Base-by-base conservation (phyloP, 2,888 invertebrate genomes). In the Athripsodes cinereus region DNA sequence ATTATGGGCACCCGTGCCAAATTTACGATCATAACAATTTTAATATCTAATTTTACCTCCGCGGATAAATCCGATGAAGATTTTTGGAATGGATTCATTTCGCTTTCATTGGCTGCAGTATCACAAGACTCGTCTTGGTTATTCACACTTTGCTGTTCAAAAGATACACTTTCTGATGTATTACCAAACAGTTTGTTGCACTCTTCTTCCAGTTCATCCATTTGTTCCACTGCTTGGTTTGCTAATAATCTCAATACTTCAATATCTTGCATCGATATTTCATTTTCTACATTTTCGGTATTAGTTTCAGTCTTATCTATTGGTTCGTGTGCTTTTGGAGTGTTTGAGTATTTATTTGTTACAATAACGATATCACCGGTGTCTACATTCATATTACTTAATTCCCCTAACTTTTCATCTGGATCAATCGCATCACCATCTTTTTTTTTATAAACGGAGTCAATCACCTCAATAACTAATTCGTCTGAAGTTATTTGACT, bases 31-130 rank as follows among this genome's bases (percentile, higher is more conserved):
- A 46, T 46, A 52, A 57, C 34, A 51, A 21, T 21, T 44, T 51
- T 50, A 56, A 49, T 51, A 19, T 50, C 22, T 35, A 50, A 50
- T 22, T 40, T 52, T 57, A 57, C 57, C 57, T 57, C 57, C 26
- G 22, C 46, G 13, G 46, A 52, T 19, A 51, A 44, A 22, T 51
- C 44, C 16, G 47, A 34, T 11, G 47, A 22, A 31, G 51, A 40
- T 31, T 57, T 52, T 31, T 18, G 40, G 8, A 13, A 16, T 40
- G 13, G 3, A 16, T 40, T 16, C 5, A n/a, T 47, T 6, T 10
- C 22, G 16, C 22, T 22, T 26, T 40, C 16, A 16, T 40, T 16
- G 5, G 40, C 3, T 13, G 5, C 40, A 13, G 13, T 2, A 13
- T 40, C 40, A n/a, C 13, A 40, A 16, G 40, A 40, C 40, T 40